A percentile compares a stretch with the other conserved stretches of the same genome.
phyloP scores from a whole-genome alignment of 2,797 vertebrate genomes.

The Acridotheres tristis region DNA sequence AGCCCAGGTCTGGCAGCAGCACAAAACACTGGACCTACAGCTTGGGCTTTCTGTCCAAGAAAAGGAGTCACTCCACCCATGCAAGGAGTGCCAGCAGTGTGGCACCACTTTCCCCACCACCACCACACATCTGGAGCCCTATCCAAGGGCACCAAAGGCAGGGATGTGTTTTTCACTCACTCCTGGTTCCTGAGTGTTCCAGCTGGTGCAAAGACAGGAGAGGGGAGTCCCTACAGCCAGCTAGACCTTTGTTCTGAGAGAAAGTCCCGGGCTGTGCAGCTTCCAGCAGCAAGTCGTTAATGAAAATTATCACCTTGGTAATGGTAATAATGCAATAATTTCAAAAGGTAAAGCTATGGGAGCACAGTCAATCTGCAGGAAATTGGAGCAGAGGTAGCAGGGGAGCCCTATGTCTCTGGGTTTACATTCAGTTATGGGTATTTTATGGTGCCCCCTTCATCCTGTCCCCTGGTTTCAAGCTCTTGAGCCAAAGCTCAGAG shows the following conservation, averaged over 20 bases:
- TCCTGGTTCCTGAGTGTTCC: neutral
- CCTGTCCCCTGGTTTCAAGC: neutral
- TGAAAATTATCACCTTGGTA: constrained; percentile 24
- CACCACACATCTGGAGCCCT: neutral
- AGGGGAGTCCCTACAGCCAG: neutral
- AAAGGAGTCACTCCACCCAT: too few species aligned
- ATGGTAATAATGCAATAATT: constrained; percentile 30
- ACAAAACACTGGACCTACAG: neutral
- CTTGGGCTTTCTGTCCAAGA: neutral
- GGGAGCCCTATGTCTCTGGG: neutral
- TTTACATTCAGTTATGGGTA: neutral
- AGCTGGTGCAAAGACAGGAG: neutral
- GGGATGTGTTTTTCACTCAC: neutral
- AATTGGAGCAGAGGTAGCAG: neutral
- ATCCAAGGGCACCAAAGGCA: neutral
- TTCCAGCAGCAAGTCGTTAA: neutral
- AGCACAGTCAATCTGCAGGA: constrained; percentile 13
- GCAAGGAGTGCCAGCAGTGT: neutral
- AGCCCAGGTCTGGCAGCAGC: neutral
- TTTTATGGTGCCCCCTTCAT: neutral
- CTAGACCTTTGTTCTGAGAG: neutral
- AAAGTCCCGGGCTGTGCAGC: neutral
- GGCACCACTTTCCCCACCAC: neutral
- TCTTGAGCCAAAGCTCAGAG: neutral
- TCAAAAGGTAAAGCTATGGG: neutral